A percentile compares a stretch with the other conserved stretches of the same genome.
phyloP scores from a whole-genome alignment of 2,888 invertebrate species.

The Tyria jacobaeae region DNA sequence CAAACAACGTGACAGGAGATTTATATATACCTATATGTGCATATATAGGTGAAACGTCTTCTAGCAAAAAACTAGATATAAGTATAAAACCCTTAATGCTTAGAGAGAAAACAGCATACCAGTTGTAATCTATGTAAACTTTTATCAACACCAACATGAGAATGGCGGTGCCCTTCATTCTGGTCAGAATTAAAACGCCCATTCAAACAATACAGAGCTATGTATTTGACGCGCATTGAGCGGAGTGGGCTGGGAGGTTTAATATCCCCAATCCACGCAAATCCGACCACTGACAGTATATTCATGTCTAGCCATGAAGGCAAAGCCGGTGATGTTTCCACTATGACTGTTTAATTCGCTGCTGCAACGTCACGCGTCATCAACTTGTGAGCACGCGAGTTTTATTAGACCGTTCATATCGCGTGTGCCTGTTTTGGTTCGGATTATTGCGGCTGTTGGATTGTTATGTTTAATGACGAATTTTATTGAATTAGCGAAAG shows the following conservation, averaged over 20 bases:
- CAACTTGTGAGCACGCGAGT: slow-evolving; percentile 41
- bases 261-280: slow-evolving; percentile 72
- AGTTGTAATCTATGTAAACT: not conserved
- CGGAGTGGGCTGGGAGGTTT: slow-evolving; percentile 60
- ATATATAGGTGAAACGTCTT: not conserved
- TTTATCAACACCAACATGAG: not conserved
- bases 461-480: slow-evolving; percentile 18
- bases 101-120: not conserved
- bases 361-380: slow-evolving; percentile 57
- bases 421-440: slow-evolving; percentile 25
- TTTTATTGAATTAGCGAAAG: not conserved
- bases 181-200: slow-evolving; percentile 28
- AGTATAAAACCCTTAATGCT: not conserved
- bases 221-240: slow-evolving; percentile 48
- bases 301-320: slow-evolving; percentile 59
- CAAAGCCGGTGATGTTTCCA: slow-evolving; percentile 67
- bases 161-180: slow-evolving; percentile 19
- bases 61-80: not conserved
- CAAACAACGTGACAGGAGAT: too few relatives aligned
- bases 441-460: slow-evolving; percentile 20
- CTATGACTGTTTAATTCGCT: slow-evolving; percentile 72
- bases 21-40: too few relatives aligned
- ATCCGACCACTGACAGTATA: slow-evolving; percentile 73
- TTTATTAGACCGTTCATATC: slow-evolving; percentile 46
- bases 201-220: slow-evolving; percentile 29